A percentile compares a stretch with the other conserved stretches of the same genome.
phyloP scores from a whole-genome alignment of 2,888 invertebrate genomes.

The Anodontia alba region DNA sequence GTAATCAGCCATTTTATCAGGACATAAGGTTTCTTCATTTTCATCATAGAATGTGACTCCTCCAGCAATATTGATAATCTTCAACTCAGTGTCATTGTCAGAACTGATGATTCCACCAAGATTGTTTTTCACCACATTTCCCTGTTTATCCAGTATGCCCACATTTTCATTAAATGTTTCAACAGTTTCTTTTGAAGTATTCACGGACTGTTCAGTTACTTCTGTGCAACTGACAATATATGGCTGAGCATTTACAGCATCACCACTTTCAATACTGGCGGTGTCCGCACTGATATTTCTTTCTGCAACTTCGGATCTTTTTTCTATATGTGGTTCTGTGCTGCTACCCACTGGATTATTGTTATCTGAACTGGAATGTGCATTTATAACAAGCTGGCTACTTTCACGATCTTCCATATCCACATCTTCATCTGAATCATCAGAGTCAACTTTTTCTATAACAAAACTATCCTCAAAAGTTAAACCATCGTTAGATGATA shows the following conservation, averaged over 20 bases:
- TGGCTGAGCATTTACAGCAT: background rate
- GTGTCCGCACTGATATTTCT: background rate
- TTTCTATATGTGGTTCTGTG: no score
- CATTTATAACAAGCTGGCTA: background rate
- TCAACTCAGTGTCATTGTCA: background rate
- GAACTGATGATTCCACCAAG: background rate
- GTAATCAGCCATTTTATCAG: background rate
- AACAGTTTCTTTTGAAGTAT: background rate
- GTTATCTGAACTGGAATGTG: background rate
- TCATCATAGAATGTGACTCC: conserved; percentile 4
- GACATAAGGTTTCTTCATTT: background rate
- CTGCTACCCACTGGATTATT: background rate
- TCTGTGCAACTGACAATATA: background rate
- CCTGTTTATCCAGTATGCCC: background rate
- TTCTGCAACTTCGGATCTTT: background rate
- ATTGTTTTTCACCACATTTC: background rate
- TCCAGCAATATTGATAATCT: conserved; percentile 5
- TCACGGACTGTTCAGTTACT: background rate
- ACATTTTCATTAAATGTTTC: background rate
- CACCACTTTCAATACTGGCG: background rate
- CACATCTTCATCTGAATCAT: conserved; percentile 22
- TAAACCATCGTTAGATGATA: background rate
- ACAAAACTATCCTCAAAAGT: conserved; percentile 3
- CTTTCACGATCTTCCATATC: background rate
- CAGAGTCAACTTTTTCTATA: conserved; percentile 11